Evolutionary conservation across 2,888 invertebrate species (phyloP), one percentile per base, ranked within the genome.

Genomic region (Diplolepis rosae): DNA sequence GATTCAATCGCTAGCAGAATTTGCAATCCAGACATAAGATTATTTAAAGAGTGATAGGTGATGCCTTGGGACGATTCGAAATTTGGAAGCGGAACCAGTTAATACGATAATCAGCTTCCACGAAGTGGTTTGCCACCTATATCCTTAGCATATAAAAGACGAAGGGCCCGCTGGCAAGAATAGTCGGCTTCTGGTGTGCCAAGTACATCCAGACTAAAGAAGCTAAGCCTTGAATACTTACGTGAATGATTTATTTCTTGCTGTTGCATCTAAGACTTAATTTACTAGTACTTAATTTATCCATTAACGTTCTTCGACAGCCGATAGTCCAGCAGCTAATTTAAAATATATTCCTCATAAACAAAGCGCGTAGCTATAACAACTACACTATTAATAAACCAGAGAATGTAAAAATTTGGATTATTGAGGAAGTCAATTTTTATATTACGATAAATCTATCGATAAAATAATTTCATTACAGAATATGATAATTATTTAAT

Each of bases 41-140:
- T 48, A 48, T 22, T 48, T 48, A 4, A 22, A 48, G 22, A 48
- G 22, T 22, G 22, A 22, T 22, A 22, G 48, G 48, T 48, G 48
- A 32, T 32, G 11, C 48, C 61, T 48, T 28, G 4, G 3, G 51
- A 22, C 15, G 68, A 18, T 69, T 54, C 74, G 79, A 78, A 83
- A 80, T 83, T 78, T 77, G 77, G 79, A 83, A 83, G 83, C 83
- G 82, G 80, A 83, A 83, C 82, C 78, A 78, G 75, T 80, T 83
- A 83, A 83, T 83, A 74, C 77, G 81, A 83, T 83, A 82, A 84
- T 84, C 80, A 77, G 73, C 75, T 80, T 83, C 83, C 70, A 68
- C 68, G 83, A 83, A 84, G 77, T 77, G 65, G 75, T 71, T 73
- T 71, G 76, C 78, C 82, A 78, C 80, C 54, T 42, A 30, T 68